Base-by-base conservation (phyloP, 2,113 vertebrate genomes). In the Ciconia stormi region DNA sequence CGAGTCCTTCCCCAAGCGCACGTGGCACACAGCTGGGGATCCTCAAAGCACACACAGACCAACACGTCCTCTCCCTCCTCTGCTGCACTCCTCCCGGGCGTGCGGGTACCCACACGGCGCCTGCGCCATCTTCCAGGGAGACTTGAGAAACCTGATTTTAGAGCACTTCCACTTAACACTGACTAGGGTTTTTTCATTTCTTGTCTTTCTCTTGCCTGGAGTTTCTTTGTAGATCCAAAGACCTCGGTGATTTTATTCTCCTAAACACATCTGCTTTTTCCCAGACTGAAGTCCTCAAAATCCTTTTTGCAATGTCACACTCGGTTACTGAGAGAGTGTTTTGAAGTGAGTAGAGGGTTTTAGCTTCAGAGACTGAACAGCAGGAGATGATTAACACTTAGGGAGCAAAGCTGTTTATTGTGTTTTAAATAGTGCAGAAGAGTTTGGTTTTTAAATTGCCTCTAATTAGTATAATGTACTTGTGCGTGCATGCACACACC, bases 361-460 rank as follows among this genome's bases (percentile, higher is more conserved):
- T 96, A 96, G 95, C 96, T 97, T 97, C 96, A 97, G 95, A 97
- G 94, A 36, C 71, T 81, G 88, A 97, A 92, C 97, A 97, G 96
- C 97, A 93, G 97, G 97, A 94, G 96, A 96, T 96, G 96, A 97
- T 97, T 97, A 97, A 97, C 97, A 97, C 97, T 83, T 90, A 90
- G 94, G 76, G 90, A 97, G 97, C 59, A 96, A 95, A 97, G 97
- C 96, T 97, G 95, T 96, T 97, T 97, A 96, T 97, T 97, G 95
- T 97, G 95, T 97, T 97, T 97, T 95, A 97, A 97, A 97, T 96
- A 93, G 97, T 97, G 97, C 92, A 83, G 92, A 82, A 97, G 95
- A 97, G 96, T 97, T 97, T 90, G 79, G 88, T 89, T 97, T 95
- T 90, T 83, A 96, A 96, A 94, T 96, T 96, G 94, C 93, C 86